These are phyloP conservation scores for Synergus gifuensis DNA, from an alignment of 2,888 invertebrate genomes.

Conservation along the genomic window DNA sequence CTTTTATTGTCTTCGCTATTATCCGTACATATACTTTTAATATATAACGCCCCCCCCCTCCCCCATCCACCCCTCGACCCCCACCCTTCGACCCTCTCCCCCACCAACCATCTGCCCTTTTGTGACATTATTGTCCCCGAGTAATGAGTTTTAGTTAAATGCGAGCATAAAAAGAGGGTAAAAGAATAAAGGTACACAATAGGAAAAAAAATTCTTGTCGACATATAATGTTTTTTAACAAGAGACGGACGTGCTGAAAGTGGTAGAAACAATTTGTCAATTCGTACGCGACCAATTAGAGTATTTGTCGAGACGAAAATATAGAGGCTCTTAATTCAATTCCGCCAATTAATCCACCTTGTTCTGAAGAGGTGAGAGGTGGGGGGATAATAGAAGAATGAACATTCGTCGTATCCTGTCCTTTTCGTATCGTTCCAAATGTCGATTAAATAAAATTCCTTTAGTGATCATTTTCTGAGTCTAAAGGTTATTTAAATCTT, in stretches of 20 bases:
- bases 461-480: no score
- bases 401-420: background rate
- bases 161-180: background rate
- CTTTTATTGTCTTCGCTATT: conserved; percentile 34
- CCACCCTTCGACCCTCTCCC: rapidly evolving
- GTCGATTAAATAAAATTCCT: no score
- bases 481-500: background rate
- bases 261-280: conserved; percentile 74
- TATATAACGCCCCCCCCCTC: background rate
- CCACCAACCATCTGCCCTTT: background rate
- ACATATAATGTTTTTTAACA: conserved; percentile 56
- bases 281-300: conserved; percentile 73
- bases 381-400: background rate
- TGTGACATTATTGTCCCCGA: background rate
- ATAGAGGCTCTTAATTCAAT: conserved; percentile 70
- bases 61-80: no score
- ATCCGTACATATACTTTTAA: conserved; percentile 12
- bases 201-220: background rate
- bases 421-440: no score
- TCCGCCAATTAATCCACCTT: conserved; percentile 68
- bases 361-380: background rate
- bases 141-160: background rate
- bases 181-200: background rate
- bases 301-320: conserved; percentile 72
- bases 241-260: conserved; percentile 68